Base-by-base conservation (phyloP, 2,888 invertebrate genomes). In the Hirudinaria manillensis region DNA sequence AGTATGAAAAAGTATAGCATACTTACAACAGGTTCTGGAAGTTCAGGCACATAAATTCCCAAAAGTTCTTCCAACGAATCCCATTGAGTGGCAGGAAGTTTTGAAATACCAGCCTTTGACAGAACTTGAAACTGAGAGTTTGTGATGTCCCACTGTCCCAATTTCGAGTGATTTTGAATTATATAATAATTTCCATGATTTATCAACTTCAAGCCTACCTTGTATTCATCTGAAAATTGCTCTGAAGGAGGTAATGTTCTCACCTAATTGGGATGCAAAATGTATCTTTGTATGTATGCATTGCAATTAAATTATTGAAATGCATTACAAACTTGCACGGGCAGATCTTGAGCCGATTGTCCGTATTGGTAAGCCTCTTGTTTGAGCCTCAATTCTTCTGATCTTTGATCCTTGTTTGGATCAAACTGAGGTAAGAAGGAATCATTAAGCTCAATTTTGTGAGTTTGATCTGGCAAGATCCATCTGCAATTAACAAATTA, bases 391-490 rank as follows among this genome's bases (percentile, higher is more conserved):
- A 87, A 79, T 75, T 86, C 86, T 45, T 80, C 77, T 34, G 79
- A 76, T 51, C 87, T 80, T 75, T 83, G 83, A 21, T 84, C 83
- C 1, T 70, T 74, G 76, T 84, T 80, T 1, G 82, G 82, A 77
- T 86, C 86, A 74, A 80, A 78, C 79, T 86, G 85, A 0, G 87
- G 87, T 71, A 87, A 79, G 38, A 82, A 80, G 3, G 83, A 83
- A 77, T 86, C 86, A 77, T 82, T 82, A 78, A 84, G 82, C 27
- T 80, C 77, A 45, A 87, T 82, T 36, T 81, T 74, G 79, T 86
- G 86, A 51, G 51, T 36, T 29, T 72, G 73, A 66, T 83, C 80
- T 0, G 84, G 79, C 45, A 81, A 80, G 72, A 87, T 82, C 87
- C 87, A 87, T 19, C 86, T 81, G 73, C 84, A 81, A 4, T 87